Percentiles rank a stretch among this genome's conserved stretches.
phyloP scores from a whole-genome alignment of 1,140 invertebrate species.

The Trichonephila clavata region DNA sequence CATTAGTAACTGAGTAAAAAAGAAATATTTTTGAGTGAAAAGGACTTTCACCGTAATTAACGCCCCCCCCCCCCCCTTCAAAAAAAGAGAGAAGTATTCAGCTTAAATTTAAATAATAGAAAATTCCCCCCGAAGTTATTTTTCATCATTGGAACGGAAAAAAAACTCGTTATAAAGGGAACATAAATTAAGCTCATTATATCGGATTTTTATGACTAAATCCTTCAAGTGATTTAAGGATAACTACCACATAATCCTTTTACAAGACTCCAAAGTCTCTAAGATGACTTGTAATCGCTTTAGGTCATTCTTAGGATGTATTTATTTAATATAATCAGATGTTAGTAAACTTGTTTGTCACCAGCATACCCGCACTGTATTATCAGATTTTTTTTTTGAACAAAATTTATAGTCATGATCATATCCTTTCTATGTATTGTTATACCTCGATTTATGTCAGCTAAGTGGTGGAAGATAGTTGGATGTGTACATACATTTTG shows the following conservation, averaged over 20 bases:
- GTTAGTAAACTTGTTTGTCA: background rate
- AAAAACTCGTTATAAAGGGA: no score
- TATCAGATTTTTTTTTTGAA: background rate
- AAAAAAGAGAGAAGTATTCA: no score
- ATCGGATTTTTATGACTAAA: no score
- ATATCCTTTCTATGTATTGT: conserved; percentile 10
- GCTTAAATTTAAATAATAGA: no score
- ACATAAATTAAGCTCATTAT: no score
- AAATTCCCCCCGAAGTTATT: no score
- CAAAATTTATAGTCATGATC: conserved; percentile 16
- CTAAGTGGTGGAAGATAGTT: background rate
- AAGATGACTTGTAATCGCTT: background rate
- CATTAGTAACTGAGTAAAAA: no score
- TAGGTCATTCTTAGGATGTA: background rate
- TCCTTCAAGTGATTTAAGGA: no score
- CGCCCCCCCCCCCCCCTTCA: no score
- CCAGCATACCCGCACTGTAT: conserved; percentile 28
- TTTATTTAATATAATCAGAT: background rate
- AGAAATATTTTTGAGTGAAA: no score
- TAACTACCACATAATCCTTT: background rate
- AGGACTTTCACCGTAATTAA: no score
- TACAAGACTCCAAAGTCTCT: background rate
- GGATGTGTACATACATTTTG: background rate
- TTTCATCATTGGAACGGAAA: no score
- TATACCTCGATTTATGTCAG: conserved; percentile 26